phyloP scores from a whole-genome alignment of 2,888 invertebrate genomes.

The Netelia melanura region DNA sequence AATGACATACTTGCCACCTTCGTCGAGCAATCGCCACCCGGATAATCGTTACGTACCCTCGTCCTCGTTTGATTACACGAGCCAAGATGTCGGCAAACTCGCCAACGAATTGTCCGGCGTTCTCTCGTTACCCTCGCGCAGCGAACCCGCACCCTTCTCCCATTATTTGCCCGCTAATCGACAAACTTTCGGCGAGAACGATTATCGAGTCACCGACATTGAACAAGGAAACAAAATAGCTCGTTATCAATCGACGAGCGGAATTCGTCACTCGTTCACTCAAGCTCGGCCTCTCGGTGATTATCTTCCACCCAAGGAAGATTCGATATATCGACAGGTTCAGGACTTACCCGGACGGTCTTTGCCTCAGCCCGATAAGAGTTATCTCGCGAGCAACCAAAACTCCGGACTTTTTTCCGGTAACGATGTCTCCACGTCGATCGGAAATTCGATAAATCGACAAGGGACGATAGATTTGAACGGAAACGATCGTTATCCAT shows the following conservation, averaged over 20 bases:
- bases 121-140: constrained; percentile 44
- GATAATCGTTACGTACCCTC: constrained; percentile 61
- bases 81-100: constrained; percentile 14
- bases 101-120: constrained; percentile 28
- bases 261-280: constrained; percentile 62
- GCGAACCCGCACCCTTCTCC: constrained; percentile 53
- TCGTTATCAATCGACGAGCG: constrained; percentile 67
- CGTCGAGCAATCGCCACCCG: constrained; percentile 30
- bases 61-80: constrained; percentile 11
- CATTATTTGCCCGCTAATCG: constrained; percentile 70
- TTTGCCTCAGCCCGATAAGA: constrained; percentile 44
- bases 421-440: constrained; percentile 33
- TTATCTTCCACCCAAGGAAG: constrained; percentile 84
- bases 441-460: constrained; percentile 59
- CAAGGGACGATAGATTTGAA: constrained; percentile 25
- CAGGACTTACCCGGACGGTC: constrained; percentile 50
- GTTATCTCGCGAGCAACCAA: constrained; percentile 53
- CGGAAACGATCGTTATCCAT: constrained; percentile 24
- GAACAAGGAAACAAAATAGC: constrained; percentile 47
- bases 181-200: constrained; percentile 23
- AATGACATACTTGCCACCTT: constrained; percentile 65
- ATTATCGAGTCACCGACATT: neutral
- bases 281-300: constrained; percentile 80
- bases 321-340: constrained; percentile 48
- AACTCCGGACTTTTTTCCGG: constrained; percentile 21